Percentiles rank a stretch among this genome's conserved stretches.
Conservation (phyloP, 2,797 vertebrate genomes). For the Thamnophis elegans region DNA sequence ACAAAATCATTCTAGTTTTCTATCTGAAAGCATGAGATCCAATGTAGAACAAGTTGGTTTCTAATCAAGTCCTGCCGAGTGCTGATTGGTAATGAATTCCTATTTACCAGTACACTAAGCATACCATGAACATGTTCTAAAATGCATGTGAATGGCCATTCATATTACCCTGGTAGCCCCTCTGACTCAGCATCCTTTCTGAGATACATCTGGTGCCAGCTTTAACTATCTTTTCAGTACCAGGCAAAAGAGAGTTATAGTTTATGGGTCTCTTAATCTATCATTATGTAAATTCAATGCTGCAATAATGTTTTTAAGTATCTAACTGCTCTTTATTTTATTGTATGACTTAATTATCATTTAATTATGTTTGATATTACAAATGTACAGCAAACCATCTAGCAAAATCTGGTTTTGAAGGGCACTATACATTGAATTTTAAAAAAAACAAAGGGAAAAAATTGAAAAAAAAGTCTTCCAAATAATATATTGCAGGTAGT, state of each 20-base stretch:
- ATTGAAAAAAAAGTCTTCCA: neutral
- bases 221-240: neutral
- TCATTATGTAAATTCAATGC: neutral
- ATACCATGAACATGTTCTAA: too few species aligned
- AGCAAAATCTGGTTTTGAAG: neutral
- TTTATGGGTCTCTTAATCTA: neutral
- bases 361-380: neutral
- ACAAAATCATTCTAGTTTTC: neutral
- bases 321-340: neutral
- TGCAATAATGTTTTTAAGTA: neutral
- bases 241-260: neutral
- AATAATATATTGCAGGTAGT: neutral
- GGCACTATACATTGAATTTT: neutral
- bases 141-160: neutral
- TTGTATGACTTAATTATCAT: neutral
- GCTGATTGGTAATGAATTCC: too few species aligned
- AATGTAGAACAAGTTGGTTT: neutral
- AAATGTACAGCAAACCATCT: neutral
- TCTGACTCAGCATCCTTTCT: neutral
- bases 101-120: too few species aligned
- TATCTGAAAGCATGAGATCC: neutral
- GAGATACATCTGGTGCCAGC: neutral
- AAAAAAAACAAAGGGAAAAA: neutral
- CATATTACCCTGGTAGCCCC: neutral
- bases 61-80: neutral